Evolutionary conservation across 1,140 invertebrate genomes (phyloP).

Genomic region (Limonius californicus): DNA sequence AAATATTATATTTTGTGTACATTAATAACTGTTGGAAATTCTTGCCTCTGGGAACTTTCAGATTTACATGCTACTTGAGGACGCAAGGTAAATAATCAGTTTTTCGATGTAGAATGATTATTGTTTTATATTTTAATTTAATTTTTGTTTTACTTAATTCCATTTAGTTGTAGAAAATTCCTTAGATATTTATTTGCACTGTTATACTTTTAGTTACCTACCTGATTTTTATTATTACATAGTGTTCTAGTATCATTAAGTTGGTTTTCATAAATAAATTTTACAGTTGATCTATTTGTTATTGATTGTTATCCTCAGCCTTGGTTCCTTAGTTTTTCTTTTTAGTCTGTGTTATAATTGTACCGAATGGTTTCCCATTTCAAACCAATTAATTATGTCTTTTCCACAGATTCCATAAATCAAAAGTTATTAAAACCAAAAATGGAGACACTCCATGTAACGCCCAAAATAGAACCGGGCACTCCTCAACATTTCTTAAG

Average conservation of each 20-base stretch:
- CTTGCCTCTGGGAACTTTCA: background rate
- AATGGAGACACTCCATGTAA: constrained; percentile 17
- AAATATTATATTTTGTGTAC: background rate
- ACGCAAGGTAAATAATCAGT: background rate
- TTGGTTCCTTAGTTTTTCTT: too few species aligned
- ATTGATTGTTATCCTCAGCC: too few species aligned
- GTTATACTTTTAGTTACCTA: constrained; percentile 1
- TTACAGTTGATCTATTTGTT: too few species aligned
- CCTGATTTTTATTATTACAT: background rate
- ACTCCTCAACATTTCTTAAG: background rate
- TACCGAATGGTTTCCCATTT: background rate
- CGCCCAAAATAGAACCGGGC: constrained; percentile 33
- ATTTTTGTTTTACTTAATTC: background rate
- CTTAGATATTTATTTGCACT: constrained; percentile 14
- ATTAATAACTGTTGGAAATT: background rate
- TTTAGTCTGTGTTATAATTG: background rate
- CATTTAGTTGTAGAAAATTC: background rate
- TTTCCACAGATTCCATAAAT: constrained; percentile 17
- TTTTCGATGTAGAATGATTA: background rate
- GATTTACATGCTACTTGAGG: constrained; percentile 6
- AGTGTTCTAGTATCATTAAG: background rate
- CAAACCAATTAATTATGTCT: background rate
- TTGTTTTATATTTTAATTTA: background rate
- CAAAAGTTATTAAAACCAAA: background rate
- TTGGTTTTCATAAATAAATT: constrained; percentile 12